Evolutionary conservation across 2,888 invertebrate genomes (phyloP).

Genomic region (Drosophila fungiperda): DNA sequence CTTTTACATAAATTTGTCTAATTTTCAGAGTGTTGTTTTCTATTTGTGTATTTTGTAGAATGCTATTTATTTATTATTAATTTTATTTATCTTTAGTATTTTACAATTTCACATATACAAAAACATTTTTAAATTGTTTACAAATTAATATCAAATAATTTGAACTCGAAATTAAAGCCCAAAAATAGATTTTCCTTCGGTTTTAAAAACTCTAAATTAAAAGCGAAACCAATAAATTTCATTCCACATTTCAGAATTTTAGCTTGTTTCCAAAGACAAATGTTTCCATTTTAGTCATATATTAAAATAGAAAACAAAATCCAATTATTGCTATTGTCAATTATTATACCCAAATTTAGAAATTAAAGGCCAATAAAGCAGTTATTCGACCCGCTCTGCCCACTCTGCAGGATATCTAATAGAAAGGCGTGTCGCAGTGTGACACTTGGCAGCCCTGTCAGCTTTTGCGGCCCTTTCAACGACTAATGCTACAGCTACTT

Average conservation of each 20-base stretch:
- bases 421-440: conserved; percentile 58
- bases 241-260: background rate
- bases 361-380: background rate
- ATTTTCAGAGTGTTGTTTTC: too few relatives aligned
- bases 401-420: conserved; percentile 27
- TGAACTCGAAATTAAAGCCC: too few relatives aligned
- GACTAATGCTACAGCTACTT: conserved; percentile 28
- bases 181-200: too few relatives aligned
- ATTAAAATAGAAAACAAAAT: background rate
- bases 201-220: too few relatives aligned
- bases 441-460: conserved; percentile 50
- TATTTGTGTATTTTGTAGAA: too few relatives aligned
- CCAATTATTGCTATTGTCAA: background rate
- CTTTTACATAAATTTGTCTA: too few relatives aligned
- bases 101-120: too few relatives aligned
- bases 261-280: background rate
- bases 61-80: too few relatives aligned
- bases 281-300: background rate
- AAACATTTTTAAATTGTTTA: too few relatives aligned
- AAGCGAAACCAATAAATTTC: background rate
- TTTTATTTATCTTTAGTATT: too few relatives aligned
- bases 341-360: background rate
- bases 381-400: background rate
- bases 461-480: background rate
- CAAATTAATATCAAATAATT: too few relatives aligned